Percentiles rank a stretch among this genome's conserved stretches.
Evolutionary conservation across 2,113 vertebrate genomes (phyloP).

Genomic region (Podarcis raffonei): DNA sequence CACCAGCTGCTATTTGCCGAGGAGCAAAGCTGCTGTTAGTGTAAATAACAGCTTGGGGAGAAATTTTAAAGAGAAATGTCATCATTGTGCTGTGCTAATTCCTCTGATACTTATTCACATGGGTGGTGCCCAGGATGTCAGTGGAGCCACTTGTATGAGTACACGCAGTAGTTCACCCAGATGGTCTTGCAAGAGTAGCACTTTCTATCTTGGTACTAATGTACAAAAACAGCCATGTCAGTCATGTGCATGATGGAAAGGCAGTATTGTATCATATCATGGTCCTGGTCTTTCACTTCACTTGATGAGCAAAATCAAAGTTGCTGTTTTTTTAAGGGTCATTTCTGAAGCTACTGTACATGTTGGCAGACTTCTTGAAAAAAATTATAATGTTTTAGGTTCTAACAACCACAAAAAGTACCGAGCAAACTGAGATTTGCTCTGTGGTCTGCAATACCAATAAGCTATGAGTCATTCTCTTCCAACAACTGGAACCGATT

Average conservation of each 20-base stretch:
- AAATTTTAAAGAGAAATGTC: background rate
- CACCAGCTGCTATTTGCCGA: background rate
- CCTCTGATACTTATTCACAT: background rate
- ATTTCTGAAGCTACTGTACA: background rate
- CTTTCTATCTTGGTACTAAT: no score
- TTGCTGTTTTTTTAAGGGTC: background rate
- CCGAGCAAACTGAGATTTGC: background rate
- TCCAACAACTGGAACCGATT: background rate
- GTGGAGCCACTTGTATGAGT: background rate
- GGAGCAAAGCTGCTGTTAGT: background rate
- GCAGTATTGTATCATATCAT: background rate
- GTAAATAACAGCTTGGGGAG: background rate
- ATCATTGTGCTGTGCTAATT: no score
- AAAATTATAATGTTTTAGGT: background rate
- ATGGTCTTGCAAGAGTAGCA: background rate
- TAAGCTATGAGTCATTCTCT: slow-evolving; percentile 1
- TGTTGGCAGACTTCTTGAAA: background rate
- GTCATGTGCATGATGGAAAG: background rate
- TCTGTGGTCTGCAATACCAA: background rate
- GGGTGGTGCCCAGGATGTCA: background rate
- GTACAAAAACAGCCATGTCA: background rate
- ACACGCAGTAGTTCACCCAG: no score
- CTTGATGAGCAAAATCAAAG: background rate
- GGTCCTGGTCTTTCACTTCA: background rate
- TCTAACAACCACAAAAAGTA: background rate